These are phyloP conservation scores for Crenichthys baileyi DNA, from an alignment of 2,797 vertebrate genomes.

Conservation along the genomic window DNA sequence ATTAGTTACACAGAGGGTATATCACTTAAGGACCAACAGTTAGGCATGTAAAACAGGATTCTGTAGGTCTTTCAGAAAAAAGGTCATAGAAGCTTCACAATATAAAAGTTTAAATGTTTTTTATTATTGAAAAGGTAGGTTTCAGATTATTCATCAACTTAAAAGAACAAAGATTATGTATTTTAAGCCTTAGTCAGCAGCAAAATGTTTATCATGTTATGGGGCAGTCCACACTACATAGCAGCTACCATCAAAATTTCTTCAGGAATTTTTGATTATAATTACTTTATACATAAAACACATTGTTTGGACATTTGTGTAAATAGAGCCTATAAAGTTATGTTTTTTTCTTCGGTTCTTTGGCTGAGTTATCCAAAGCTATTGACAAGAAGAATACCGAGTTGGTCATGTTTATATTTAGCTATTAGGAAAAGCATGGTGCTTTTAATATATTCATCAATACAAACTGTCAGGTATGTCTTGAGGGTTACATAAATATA, in stretches of 20 bases:
- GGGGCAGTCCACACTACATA: neutral
- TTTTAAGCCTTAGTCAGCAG: neutral
- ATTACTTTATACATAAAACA: neutral
- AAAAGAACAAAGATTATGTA: neutral
- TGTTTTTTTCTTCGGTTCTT: neutral
- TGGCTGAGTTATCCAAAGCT: neutral
- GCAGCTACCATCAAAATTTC: neutral
- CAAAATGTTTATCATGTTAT: neutral
- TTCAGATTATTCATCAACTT: neutral
- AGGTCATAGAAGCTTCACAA: neutral
- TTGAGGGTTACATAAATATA: constrained; percentile 7
- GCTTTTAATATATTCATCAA: constrained; percentile 1
- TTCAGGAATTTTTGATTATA: neutral
- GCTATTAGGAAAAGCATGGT: neutral
- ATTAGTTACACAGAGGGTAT: neutral
- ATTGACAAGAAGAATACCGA: neutral
- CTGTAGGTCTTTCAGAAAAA: neutral
- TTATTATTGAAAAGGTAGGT: neutral
- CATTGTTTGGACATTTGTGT: neutral
- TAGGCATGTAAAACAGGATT: neutral
- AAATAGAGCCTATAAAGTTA: neutral
- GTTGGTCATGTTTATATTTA: neutral
- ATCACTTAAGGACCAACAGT: neutral
- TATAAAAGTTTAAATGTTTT: neutral
- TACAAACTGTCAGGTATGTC: constrained; percentile 1